phyloP scores from a whole-genome alignment of 2,888 invertebrate species.

The Oeneis ivallda region DNA sequence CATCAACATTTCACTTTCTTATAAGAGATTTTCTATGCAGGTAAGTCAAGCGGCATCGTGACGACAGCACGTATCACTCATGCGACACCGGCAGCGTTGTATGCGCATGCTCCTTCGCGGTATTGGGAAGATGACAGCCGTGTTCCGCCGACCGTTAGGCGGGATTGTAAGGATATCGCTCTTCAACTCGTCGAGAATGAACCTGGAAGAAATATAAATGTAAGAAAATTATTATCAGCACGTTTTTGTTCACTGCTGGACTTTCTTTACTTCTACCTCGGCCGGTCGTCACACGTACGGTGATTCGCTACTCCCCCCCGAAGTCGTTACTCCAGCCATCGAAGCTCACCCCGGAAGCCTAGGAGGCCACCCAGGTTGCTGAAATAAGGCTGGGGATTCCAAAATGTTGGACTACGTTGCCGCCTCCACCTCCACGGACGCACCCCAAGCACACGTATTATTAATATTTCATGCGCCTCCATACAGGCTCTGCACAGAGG shows the following conservation, averaged over 20 bases:
- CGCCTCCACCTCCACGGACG: too few relatives aligned
- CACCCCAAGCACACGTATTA: too few relatives aligned
- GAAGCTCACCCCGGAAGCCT: too few relatives aligned
- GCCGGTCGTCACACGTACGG: too few relatives aligned
- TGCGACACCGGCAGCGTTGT: conserved; percentile 89
- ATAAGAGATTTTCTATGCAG: conserved; percentile 57
- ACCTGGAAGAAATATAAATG: conserved; percentile 88
- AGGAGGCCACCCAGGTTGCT: too few relatives aligned
- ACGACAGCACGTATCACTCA: conserved; percentile 91
- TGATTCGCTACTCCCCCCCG: too few relatives aligned
- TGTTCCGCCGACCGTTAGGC: conserved; percentile 85
- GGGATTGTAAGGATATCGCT: conserved; percentile 90
- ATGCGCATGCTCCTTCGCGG: conserved; percentile 87
- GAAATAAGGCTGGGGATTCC: too few relatives aligned
- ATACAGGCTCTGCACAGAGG: too few relatives aligned
- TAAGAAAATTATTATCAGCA: conserved; percentile 54
- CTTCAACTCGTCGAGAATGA: conserved; percentile 89
- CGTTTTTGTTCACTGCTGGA: background rate
- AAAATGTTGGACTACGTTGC: too few relatives aligned
- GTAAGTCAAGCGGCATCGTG: conserved; percentile 90
- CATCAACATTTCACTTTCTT: too few relatives aligned
- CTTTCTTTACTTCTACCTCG: background rate
- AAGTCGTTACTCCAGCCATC: too few relatives aligned
- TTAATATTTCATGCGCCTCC: too few relatives aligned
- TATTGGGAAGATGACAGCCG: conserved; percentile 91